Conservation (phyloP, 2,113 vertebrate species). For the Platichthys stellatus region DNA sequence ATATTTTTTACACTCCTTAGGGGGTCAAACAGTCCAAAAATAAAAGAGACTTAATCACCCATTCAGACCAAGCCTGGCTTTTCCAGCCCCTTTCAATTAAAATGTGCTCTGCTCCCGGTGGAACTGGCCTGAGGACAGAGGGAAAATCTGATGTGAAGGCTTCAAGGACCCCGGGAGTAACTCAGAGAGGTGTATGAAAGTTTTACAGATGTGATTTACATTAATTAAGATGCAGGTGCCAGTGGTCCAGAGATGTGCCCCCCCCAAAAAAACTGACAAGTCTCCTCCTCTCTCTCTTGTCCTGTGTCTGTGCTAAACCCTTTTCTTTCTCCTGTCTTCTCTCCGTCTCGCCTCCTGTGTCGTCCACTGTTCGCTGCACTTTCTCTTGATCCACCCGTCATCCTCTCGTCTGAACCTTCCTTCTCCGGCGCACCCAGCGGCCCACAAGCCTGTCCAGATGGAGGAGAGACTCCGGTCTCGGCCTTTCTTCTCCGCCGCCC, state of each 20-base stretch:
- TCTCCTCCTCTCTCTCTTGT: not conserved
- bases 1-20: conserved; percentile 21
- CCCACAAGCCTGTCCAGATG: conserved; percentile 52
- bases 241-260: not conserved
- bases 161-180: conserved; percentile 3
- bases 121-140: conserved; percentile 17
- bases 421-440: conserved; percentile 58
- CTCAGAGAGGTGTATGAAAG: conserved; percentile 13
- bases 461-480: conserved; percentile 71
- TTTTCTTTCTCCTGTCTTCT: not conserved
- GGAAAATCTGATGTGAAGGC: conserved; percentile 28
- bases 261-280: not conserved
- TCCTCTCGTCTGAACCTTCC: conserved; percentile 5
- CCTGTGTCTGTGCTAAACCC: not conserved
- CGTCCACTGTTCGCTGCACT: not conserved
- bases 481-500: conserved; percentile 77
- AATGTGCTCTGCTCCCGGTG: conserved; percentile 25
- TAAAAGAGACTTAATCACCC: conserved; percentile 36
- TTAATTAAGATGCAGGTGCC: conserved; percentile 12
- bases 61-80: not conserved
- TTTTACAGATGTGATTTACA: conserved; percentile 41
- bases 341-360: not conserved
- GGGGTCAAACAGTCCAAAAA: conserved; percentile 14
- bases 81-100: conserved; percentile 44
- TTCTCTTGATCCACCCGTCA: not conserved